phyloP scores from a whole-genome alignment of 2,888 invertebrate genomes.

The Hirtodrosophila trivittata region DNA sequence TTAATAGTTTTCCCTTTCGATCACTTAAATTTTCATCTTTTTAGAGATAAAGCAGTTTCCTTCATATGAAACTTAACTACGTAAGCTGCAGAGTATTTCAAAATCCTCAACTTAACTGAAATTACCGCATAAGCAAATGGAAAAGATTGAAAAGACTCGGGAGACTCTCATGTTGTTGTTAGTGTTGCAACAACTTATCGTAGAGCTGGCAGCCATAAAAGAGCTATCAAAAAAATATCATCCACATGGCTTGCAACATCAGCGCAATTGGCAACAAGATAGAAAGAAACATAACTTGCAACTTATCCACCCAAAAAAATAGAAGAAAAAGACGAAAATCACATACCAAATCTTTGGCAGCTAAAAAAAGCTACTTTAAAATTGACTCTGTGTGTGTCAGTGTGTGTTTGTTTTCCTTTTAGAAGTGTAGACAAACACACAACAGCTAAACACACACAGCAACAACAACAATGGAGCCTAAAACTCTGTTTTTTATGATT shows the following conservation, averaged over 20 bases:
- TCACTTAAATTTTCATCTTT: too few relatives aligned
- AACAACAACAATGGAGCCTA: constrained; percentile 44
- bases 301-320: constrained; percentile 24
- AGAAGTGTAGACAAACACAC: constrained; percentile 27
- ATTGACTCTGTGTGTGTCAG: constrained; percentile 18
- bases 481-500: constrained; percentile 71
- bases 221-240: constrained; percentile 46
- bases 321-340: constrained; percentile 19
- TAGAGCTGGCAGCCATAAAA: constrained; percentile 52
- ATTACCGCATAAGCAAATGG: constrained; percentile 37
- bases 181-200: constrained; percentile 38
- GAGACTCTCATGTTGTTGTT: constrained; percentile 19
- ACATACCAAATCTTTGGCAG: constrained; percentile 35
- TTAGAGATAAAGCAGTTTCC: too few relatives aligned
- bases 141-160: constrained; percentile 33
- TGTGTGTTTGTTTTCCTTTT: constrained; percentile 33
- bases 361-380: constrained; percentile 36
- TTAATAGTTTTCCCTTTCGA: too few relatives aligned
- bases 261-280: constrained; percentile 58
- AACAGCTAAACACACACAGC: constrained; percentile 2
- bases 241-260: constrained; percentile 62
- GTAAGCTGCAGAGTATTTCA: constrained; percentile 9
- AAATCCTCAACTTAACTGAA: constrained; percentile 23
- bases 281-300: constrained; percentile 37
- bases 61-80: constrained; percentile 2